These are phyloP conservation scores for Lasioglossum pauxillum DNA, from an alignment of 2,888 invertebrate species.

Conservation along the genomic window DNA sequence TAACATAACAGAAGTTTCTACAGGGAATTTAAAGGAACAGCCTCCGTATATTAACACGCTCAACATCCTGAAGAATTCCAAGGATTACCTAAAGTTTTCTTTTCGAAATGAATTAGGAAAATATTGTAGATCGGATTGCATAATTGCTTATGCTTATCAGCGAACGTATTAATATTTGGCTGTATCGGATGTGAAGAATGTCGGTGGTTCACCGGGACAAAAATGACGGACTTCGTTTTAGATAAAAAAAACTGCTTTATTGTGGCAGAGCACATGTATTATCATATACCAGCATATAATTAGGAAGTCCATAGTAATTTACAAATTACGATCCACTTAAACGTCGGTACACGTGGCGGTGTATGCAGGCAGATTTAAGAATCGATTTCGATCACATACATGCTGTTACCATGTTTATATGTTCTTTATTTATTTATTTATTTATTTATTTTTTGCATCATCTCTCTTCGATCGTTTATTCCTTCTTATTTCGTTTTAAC, in stretches of 20 bases:
- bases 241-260: slow-evolving; percentile 84
- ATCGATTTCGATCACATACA: slow-evolving; percentile 68
- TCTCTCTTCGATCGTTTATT: slow-evolving; percentile 49
- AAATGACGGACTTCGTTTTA: slow-evolving; percentile 62
- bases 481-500: slow-evolving; percentile 51
- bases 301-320: slow-evolving; percentile 82
- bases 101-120: background rate
- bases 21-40: background rate
- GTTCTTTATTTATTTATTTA: slow-evolving; percentile 25
- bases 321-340: slow-evolving; percentile 82
- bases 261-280: slow-evolving; percentile 84
- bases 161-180: background rate
- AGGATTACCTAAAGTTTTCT: too few species aligned
- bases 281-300: slow-evolving; percentile 83
- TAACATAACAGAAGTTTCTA: too few species aligned
- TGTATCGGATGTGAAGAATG: background rate
- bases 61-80: background rate
- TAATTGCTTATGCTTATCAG: too few species aligned
- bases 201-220: slow-evolving; percentile 3
- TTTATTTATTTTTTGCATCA: background rate
- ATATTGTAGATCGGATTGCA: background rate
- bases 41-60: background rate
- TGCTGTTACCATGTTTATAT: slow-evolving; percentile 52
- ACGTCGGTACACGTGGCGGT: slow-evolving; percentile 78
- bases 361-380: slow-evolving; percentile 74